A percentile compares a stretch with the other conserved stretches of the same genome.
Evolutionary conservation across 2,797 vertebrate genomes (phyloP).

Genomic region (Sylvia borin): DNA sequence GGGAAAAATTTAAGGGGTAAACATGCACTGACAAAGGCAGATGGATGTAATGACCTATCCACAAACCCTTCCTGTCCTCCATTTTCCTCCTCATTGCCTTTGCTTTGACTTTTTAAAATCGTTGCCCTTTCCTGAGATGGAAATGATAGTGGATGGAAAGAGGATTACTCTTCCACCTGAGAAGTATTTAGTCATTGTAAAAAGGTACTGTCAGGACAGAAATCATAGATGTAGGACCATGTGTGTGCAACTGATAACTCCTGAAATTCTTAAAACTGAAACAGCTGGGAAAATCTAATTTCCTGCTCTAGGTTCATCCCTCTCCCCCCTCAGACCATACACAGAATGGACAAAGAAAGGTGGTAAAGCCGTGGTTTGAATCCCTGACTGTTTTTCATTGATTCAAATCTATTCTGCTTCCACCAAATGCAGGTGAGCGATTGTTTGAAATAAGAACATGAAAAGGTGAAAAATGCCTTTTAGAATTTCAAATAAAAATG

Average conservation of each 20-base stretch:
- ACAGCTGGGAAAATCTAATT: constrained; percentile 1
- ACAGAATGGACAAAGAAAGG: not conserved
- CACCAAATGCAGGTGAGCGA: not conserved
- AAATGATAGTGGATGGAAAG: constrained; percentile 37
- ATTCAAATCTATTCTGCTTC: not conserved
- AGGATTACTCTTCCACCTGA: constrained; percentile 25
- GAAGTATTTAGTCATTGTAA: constrained; percentile 24
- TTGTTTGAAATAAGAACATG: not conserved
- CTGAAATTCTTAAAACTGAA: constrained; percentile 21
- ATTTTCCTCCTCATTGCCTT: constrained; percentile 49
- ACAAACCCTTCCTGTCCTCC: constrained; percentile 10
- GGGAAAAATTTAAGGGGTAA: constrained; percentile 47
- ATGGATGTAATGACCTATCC: constrained; percentile 40
- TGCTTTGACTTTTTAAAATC: constrained; percentile 49
- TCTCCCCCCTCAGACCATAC: not conserved
- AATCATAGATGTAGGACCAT: not conserved
- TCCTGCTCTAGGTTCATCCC: not conserved
- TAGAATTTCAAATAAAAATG: not conserved
- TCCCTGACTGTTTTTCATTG: not conserved
- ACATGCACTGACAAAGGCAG: not conserved
- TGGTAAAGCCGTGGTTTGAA: not conserved
- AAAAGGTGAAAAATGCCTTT: not conserved
- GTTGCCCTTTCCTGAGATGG: constrained; percentile 22
- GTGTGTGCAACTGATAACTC: constrained; percentile 23
- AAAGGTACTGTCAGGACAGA: not conserved